Evolutionary conservation across 2,113 vertebrate species (phyloP), one percentile per base, ranked within the genome.

Genomic region (Rhombomys opimus): DNA sequence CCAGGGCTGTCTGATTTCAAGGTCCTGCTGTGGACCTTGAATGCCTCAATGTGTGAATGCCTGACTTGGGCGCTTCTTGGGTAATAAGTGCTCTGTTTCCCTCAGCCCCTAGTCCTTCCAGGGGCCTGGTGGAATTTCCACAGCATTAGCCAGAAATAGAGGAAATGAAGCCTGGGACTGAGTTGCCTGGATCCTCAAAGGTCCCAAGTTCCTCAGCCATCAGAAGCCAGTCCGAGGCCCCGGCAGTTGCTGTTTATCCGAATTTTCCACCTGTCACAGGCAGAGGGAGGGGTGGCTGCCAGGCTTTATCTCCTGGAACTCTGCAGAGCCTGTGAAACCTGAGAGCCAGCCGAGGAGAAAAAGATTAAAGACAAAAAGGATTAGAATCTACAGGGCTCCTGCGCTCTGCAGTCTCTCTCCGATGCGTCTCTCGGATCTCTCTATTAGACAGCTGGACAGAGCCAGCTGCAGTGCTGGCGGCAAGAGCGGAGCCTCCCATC

Each of bases 351-450:
- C 75, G 52, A 95, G 30, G 61, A 41, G 25, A 75, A 96, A 88
- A 89, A 94, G 95, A 97, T 96, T 89, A 96, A 97, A 98, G 97
- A 97, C 89, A 54, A 46, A 96, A 97, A 97, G 89, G 92, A 97
- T 97, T 97, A 94, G 90, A 93, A 97, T 97, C 96, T 97, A 84
- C 96, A 92, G 91, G 73, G 52, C 80, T 96, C 75, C n/a, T 67
- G 73, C 3, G 63, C 27, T 89, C 93, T 17, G 27, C 59, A 61
- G 86, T 89, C 78, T 78, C 65, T 88, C 52, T 63, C 50, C 1
- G 88, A 87, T 46, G 73, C 7, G 9, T 46, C 30, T 1, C 54
- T 84, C 27, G 3, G 2, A 93, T 94, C 91, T 91, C 87, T 95
- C 90, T 95, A 90, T 96, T 91, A 96, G 92, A 77, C 50, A 87